Conservation (phyloP, 2,113 vertebrate species). For the Crocuta crocuta region DNA sequence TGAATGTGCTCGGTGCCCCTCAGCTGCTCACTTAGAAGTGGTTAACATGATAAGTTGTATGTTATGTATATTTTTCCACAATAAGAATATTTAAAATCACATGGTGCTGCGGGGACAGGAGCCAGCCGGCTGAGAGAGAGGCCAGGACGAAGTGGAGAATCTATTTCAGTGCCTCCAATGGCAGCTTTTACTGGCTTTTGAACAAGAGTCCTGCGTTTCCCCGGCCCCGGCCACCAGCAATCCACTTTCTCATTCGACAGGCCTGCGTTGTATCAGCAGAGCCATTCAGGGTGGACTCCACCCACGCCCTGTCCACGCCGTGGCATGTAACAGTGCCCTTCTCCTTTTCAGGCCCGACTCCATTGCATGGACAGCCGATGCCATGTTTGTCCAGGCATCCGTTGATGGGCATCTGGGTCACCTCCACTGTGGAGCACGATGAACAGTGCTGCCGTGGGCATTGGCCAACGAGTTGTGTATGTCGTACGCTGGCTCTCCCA, state of each 20-base stretch:
- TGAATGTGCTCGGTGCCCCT: background rate
- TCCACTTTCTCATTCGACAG: background rate
- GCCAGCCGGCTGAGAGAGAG: background rate
- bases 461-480: fast-evolving
- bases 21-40: background rate
- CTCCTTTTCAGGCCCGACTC: background rate
- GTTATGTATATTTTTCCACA: background rate
- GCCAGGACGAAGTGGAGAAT: fast-evolving
- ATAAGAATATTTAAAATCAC: too few relatives aligned
- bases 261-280: background rate
- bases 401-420: background rate
- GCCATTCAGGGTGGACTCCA: background rate
- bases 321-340: fast-evolving
- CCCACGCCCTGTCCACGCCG: background rate
- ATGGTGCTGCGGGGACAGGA: too few relatives aligned
- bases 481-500: too few relatives aligned
- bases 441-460: background rate
- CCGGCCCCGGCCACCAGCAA: fast-evolving
- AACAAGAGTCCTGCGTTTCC: background rate
- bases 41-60: too few relatives aligned
- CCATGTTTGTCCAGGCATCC: fast-evolving
- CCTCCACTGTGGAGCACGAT: fast-evolving
- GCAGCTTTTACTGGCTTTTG: background rate
- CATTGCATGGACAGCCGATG: fast-evolving
- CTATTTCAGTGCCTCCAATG: too few relatives aligned